A percentile compares a stretch with the other conserved stretches of the same genome.
Conservation (phyloP, 2,113 vertebrate species). For the Bettongia penicillata region DNA sequence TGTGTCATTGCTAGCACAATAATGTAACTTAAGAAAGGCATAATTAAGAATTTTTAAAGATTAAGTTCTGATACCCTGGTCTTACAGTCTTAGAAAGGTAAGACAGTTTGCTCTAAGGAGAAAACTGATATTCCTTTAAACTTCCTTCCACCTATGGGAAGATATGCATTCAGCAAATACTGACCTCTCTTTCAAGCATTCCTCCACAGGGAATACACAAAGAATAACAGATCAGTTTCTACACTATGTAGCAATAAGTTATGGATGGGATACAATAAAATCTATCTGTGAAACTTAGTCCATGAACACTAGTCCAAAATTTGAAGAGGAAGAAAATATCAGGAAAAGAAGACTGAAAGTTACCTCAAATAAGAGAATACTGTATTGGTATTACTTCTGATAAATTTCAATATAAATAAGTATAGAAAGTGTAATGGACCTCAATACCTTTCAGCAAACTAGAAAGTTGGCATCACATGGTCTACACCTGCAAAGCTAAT, state of each 20-base stretch:
- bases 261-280: slow-evolving; percentile 10
- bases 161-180: not conserved
- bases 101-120: not conserved
- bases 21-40: slow-evolving; percentile 12
- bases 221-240: slow-evolving; percentile 47
- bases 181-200: not conserved
- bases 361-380: not conserved
- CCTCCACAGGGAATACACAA: slow-evolving; percentile 41
- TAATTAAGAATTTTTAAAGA: slow-evolving; percentile 15
- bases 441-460: not conserved
- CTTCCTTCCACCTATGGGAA: not conserved
- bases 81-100: not conserved
- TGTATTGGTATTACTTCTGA: not conserved
- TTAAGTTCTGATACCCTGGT: not conserved
- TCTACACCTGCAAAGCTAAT: not conserved
- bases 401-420: not conserved
- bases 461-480: not conserved
- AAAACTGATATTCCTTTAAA: not conserved
- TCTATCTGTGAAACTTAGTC: slow-evolving; percentile 3
- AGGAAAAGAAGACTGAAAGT: not conserved
- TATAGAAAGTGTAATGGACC: not conserved
- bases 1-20: not conserved
- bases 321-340: not conserved
- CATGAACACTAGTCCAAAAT: not conserved
- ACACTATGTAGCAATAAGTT: not conserved